These are phyloP conservation scores for Sylvilagus bachmani DNA, from an alignment of 2,113 vertebrate species.

Conservation along the genomic window DNA sequence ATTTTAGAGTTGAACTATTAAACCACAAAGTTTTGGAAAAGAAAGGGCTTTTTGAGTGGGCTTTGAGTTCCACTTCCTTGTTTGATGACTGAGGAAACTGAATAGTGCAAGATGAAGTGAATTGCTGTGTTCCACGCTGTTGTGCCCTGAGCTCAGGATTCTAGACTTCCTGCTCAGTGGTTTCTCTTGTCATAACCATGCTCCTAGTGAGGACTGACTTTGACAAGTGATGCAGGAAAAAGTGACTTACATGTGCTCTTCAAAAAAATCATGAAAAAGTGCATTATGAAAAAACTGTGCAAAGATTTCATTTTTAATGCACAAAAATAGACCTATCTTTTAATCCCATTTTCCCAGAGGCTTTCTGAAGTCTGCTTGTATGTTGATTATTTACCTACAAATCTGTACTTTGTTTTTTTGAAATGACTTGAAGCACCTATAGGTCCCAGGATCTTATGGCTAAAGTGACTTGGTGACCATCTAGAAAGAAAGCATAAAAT, in stretches of 20 bases:
- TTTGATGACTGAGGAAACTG: background rate
- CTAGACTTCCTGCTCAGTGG: background rate
- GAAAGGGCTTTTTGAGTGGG: slow-evolving; percentile 12
- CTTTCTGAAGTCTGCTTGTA: too few species aligned
- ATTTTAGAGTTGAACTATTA: slow-evolving; percentile 43
- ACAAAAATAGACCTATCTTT: too few species aligned
- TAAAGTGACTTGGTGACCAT: background rate
- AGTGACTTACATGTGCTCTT: background rate
- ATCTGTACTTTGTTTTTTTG: background rate
- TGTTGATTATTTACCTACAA: background rate
- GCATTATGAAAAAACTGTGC: too few species aligned
- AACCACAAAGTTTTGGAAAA: background rate
- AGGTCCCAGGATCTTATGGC: background rate
- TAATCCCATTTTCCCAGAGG: too few species aligned
- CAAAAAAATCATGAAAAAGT: too few species aligned
- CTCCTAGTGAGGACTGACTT: background rate
- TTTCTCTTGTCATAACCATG: background rate
- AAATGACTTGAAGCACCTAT: background rate
- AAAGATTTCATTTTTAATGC: too few species aligned
- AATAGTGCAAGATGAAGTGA: background rate
- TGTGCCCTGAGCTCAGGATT: background rate
- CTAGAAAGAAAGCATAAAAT: background rate
- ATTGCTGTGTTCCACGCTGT: background rate
- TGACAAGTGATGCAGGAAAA: background rate
- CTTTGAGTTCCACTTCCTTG: background rate